Base-by-base conservation (phyloP, 2,797 vertebrate species). In the Myotis pilosus region DNA sequence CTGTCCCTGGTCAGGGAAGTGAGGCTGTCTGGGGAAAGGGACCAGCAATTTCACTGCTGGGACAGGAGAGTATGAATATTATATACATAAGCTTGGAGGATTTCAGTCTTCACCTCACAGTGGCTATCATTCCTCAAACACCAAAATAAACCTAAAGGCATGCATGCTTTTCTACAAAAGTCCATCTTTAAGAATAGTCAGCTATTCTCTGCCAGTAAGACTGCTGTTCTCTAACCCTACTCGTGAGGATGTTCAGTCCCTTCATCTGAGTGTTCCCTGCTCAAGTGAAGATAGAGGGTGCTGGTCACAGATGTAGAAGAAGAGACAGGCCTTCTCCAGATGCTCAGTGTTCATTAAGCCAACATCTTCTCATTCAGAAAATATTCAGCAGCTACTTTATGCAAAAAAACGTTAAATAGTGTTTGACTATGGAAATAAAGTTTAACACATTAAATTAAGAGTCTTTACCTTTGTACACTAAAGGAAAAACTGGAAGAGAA, bases 221-320 rank as follows among this genome's bases (percentile, higher is more conserved):
- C 7, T 7, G 15, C 3, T 8, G 0, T 15, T 20, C 10, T 1
- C 25, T 8, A 8, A 25, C 3, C 2, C 13, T 38, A 4, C n/a
- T 68, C 5, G 0, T 1, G 8, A 4, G n/a, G 17, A n/a, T 25
- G 19, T 10, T 8, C 25, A 2, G 0, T 8, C 44, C 2, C 22
- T 23, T 28, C 2, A 0, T 8, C 0, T 12, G 1, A 30, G 16
- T 0, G 0, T 13, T 60, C 11, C 30, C 9, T 13, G 1, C 19
- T 68, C 33, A 8, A 44, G 33, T 19, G 25, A 15, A 5, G 33
- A 0, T 0, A 12, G n/a, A 20, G 62, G 4, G 12, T 16, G 11
- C 16, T 8, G 55, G 33, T 9, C 44, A 12, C n/a, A 25, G 20
- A 19, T 3, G n/a, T 5, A 30, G 51, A 33, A 33, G n/a, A 28